Conservation (phyloP, 2,797 vertebrate species). For the Pelobates cultripes region DNA sequence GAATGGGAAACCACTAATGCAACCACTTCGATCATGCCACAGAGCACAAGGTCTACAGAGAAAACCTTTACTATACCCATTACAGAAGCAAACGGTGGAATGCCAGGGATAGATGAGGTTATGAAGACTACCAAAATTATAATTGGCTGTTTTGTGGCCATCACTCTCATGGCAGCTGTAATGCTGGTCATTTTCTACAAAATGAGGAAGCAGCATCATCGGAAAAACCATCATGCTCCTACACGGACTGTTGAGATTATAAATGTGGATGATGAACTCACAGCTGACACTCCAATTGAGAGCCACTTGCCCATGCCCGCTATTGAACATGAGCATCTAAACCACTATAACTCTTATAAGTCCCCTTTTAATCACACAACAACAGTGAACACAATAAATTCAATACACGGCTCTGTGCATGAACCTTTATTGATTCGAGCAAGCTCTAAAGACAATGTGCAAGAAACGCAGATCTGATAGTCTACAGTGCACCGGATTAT, state of each 20-base stretch:
- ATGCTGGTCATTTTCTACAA: slow-evolving; percentile 99
- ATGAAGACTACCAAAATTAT: slow-evolving; percentile 99
- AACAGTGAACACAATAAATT: slow-evolving; percentile 94
- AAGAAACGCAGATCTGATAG: slow-evolving; percentile 98
- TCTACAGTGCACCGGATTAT: slow-evolving; percentile 74
- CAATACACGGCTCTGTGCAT: slow-evolving; percentile 99
- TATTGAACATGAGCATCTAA: slow-evolving; percentile 98
- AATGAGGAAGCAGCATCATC: slow-evolving; percentile 99
- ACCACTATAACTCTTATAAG: slow-evolving; percentile 98
- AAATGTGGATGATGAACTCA: slow-evolving; percentile 96
- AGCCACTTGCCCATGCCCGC: slow-evolving; percentile 95
- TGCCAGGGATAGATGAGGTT: slow-evolving; percentile 95
- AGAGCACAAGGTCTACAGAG: slow-evolving; percentile 91
- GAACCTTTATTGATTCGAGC: slow-evolving; percentile 99
- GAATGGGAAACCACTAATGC: slow-evolving; percentile 84
- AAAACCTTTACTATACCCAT: slow-evolving; percentile 91
- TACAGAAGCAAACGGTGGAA: slow-evolving; percentile 84
- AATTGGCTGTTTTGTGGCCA: slow-evolving; percentile 98
- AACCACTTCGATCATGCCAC: slow-evolving; percentile 84
- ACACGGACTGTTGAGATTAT: slow-evolving; percentile 98
- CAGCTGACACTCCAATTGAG: slow-evolving; percentile 90
- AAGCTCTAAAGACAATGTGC: slow-evolving; percentile 99
- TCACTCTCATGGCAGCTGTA: slow-evolving; percentile 98
- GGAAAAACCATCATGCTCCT: slow-evolving; percentile 95
- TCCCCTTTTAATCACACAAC: slow-evolving; percentile 95